Evolutionary conservation across 1,140 invertebrate species (phyloP), one percentile per base, ranked within the genome.

Genomic region (Drosophila pectinifera): DNA sequence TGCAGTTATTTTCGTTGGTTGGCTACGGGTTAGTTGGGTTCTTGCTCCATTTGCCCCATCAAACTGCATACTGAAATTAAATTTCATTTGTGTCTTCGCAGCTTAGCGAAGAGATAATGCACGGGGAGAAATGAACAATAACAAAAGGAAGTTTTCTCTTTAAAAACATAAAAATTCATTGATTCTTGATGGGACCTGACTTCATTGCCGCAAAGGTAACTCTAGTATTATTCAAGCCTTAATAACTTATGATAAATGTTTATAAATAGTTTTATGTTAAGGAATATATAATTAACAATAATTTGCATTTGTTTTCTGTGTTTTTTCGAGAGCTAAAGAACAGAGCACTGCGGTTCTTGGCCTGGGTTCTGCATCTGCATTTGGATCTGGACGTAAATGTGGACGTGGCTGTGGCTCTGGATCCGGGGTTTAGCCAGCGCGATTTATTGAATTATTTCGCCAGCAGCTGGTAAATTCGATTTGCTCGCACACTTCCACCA

Each of bases 401-500:
- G 75, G 26, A 53, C 49, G 13, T 61, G 59, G 43, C 59, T 64
- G 34, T 78, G 51, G 59, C 11, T 65, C 36, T 59, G 48, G 67
- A 73, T 78, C 69, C 64, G 64, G 74, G 70, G 49, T 65, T 70
- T 73, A 81, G 82, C 67, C 77, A 78, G 69, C 74, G 83, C 83
- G 79, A 86, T 88, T 89, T 89, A 89, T 89, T 89, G 84, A 89
- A 89, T 89, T 89, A 89, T 89, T 80, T 84, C 73, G 84, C 84
- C 57, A 89, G 84, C 84, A 84, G 85, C 84, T 89, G 84, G 49
- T 89, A 89, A 89, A 89, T 88, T 89, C 84, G 85, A 89, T 89
- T 89, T 89, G 64, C 57, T 31, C 64, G 65, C 61, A 74, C 63
- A 59, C 41, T 28, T 49, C 53, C 46, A 76, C 20, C 36, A 48